Percentiles rank a stretch among this genome's conserved stretches.
Evolutionary conservation across 2,797 vertebrate genomes (phyloP).

Genomic region (Enteromius argenteus): DNA sequence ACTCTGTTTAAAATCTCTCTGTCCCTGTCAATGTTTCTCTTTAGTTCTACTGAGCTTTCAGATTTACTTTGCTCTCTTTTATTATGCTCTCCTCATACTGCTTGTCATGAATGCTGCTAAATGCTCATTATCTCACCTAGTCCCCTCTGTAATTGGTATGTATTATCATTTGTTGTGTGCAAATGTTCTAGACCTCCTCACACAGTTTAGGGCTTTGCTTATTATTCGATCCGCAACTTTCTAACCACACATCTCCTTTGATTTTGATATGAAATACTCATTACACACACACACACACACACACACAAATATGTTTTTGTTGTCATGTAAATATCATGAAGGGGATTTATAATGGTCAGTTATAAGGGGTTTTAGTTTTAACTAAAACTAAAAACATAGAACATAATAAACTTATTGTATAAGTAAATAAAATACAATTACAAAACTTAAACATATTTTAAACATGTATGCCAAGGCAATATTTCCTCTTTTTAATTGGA

Average conservation of each 20-base stretch:
- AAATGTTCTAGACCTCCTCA: slow-evolving; percentile 31
- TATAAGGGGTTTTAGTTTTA: too few species aligned
- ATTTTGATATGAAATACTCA: not conserved
- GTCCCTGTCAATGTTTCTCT: slow-evolving; percentile 25
- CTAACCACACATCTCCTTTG: not conserved
- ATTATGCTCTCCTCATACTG: slow-evolving; percentile 43
- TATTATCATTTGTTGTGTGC: slow-evolving; percentile 42
- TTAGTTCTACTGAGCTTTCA: slow-evolving; percentile 5
- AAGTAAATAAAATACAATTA: too few species aligned
- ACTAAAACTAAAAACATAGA: too few species aligned
- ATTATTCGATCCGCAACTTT: not conserved
- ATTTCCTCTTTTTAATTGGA: too few species aligned
- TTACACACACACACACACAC: too few species aligned
- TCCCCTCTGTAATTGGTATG: slow-evolving; percentile 48
- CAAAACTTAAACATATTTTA: too few species aligned
- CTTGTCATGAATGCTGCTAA: slow-evolving; percentile 44
- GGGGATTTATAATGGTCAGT: too few species aligned
- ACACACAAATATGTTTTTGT: too few species aligned
- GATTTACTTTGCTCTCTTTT: slow-evolving; percentile 36
- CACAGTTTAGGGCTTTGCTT: slow-evolving; percentile 21
- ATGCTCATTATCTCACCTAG: slow-evolving; percentile 45
- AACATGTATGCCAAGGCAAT: too few species aligned
- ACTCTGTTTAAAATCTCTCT: slow-evolving; percentile 18
- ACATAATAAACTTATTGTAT: too few species aligned
- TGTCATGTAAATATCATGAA: too few species aligned